Base-by-base conservation (phyloP, 2,888 invertebrate species). In the Lumbricus terrestris region DNA sequence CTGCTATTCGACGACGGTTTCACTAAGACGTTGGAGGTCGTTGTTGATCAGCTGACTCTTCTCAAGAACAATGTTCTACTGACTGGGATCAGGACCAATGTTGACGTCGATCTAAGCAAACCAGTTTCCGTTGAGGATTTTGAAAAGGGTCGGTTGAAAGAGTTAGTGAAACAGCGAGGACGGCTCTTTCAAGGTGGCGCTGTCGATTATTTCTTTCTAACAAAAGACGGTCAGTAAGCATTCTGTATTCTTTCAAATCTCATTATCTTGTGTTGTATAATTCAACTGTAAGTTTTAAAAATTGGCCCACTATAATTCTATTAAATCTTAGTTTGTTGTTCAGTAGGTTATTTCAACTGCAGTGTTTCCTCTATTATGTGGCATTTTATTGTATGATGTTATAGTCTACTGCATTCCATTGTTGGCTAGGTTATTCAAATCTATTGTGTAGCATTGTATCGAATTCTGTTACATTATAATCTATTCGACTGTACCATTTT, bases 1-100 rank as follows among this genome's bases (percentile, higher is more conserved):
- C 91, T 90, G 54, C 15, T 91, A 42, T 91, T 91, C 89, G 89
- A 89, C 29, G 69, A 89, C 2, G 37, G 47, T 20, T 37, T 89
- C 69, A 5, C 54, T 33, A 42, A 89, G 54, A 89, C 89, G 35
- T 20, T 89, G 35, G 34, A 13, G 34, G 37, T 34, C 18, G 54
- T 89, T 20, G 33, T 34, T 23, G n/a, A 33, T 35, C n/a, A 69
- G 20, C 33, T 69, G n/a, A 18, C 69, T 23, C 23, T 34, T 20
- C 37, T 85, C 37, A 85, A 85, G 35, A 89, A 89, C 54, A 89
- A 89, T 37, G 69, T 89, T 35, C 18, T 89, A 0, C 37, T 89
- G 34, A 54, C 54, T 34, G 89, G 89, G 37, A 33, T 33, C 34
- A 42, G 89, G 54, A 37, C 42, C 6, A 69, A 54, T 35, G 37